phyloP scores from a whole-genome alignment of 2,113 vertebrate genomes.

The Ploceus nigricollis region DNA sequence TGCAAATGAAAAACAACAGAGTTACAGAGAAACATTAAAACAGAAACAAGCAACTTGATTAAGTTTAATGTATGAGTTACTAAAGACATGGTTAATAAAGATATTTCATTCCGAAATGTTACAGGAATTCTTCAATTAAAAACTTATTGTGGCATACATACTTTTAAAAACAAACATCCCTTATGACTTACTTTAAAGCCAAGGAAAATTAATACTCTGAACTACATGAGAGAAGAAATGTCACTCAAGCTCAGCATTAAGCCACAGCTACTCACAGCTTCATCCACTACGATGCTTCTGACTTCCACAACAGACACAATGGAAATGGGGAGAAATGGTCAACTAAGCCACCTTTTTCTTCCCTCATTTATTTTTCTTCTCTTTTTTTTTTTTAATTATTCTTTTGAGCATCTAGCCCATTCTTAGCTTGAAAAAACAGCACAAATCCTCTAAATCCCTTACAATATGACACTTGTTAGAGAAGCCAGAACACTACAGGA shows the following conservation, averaged over 20 bases:
- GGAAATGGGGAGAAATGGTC: not conserved
- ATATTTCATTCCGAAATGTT: not conserved
- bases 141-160: not conserved
- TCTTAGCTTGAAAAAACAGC: not conserved
- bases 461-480: not conserved
- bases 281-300: not conserved
- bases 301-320: not conserved
- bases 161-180: not conserved
- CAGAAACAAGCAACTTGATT: not conserved
- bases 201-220: not conserved
- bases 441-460: not conserved
- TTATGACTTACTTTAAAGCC: not conserved
- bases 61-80: not conserved
- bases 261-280: not conserved
- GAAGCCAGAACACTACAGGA: not conserved
- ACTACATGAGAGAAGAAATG: not conserved
- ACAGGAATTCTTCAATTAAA: not conserved
- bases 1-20: conserved; percentile 50
- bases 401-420: not conserved
- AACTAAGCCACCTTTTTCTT: not conserved
- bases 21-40: conserved; percentile 23
- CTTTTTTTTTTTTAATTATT: too few species aligned
- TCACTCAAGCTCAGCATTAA: not conserved
- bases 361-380: not conserved
- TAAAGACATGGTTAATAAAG: not conserved